These are phyloP conservation scores for Phalacrocorax aristotelis DNA, from an alignment of 2,113 vertebrate genomes.

Conservation along the genomic window DNA sequence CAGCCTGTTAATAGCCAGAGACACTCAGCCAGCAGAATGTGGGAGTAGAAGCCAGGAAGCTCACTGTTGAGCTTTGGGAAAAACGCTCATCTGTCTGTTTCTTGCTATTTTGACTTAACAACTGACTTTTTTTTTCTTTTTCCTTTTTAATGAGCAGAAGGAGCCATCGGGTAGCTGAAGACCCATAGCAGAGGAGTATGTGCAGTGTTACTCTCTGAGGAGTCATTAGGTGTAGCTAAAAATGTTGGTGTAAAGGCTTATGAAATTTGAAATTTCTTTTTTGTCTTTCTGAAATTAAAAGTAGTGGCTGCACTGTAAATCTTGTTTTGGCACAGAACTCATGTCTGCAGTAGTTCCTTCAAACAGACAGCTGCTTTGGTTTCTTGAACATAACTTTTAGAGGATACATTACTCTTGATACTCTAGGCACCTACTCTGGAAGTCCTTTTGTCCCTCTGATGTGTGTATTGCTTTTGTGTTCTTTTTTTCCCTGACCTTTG, in stretches of 20 bases:
- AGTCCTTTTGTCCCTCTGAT: background rate
- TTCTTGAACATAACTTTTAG: background rate
- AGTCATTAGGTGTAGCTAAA: background rate
- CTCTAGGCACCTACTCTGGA: background rate
- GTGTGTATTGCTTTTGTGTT: background rate
- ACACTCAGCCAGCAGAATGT: background rate
- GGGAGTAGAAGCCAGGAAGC: background rate
- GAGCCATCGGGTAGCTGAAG: background rate
- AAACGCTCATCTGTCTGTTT: background rate
- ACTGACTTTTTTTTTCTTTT: background rate
- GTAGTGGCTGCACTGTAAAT: background rate
- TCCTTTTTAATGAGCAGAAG: background rate
- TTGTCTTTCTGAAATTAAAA: background rate
- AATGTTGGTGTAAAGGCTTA: background rate
- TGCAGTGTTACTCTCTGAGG: background rate
- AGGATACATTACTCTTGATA: background rate
- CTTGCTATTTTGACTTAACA: background rate
- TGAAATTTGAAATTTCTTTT: background rate
- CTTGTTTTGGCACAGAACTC: background rate
- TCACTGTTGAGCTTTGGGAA: background rate
- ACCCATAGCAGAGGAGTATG: background rate
- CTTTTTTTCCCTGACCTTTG: background rate
- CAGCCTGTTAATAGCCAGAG: background rate
- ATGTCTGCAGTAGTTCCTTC: background rate
- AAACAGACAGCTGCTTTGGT: background rate